phyloP scores from a whole-genome alignment of 1,140 invertebrate genomes.

The Philotrypesis tridentata region DNA sequence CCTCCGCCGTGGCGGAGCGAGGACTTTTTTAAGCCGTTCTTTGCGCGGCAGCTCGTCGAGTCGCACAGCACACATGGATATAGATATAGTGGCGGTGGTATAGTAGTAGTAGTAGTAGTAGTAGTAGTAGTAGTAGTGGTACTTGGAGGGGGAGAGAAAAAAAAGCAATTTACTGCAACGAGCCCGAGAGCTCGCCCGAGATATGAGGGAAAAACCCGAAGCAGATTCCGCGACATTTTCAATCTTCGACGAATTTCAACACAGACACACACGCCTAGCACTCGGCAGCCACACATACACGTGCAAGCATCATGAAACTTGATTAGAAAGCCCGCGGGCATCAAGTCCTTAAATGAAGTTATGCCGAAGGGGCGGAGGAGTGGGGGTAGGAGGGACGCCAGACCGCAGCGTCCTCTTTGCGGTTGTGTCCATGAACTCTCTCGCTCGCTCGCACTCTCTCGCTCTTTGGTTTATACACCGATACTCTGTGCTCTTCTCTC shows the following conservation, averaged over 20 bases:
- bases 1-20: no score
- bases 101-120: no score
- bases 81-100: no score
- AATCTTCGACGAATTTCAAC: background rate
- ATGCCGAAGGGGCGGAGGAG: background rate
- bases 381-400: background rate
- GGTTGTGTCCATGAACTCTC: background rate
- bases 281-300: background rate
- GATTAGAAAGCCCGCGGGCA: constrained; percentile 12
- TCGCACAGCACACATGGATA: no score
- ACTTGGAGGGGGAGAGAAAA: background rate
- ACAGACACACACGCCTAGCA: background rate
- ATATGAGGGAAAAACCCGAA: background rate
- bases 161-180: background rate
- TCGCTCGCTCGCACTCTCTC: background rate
- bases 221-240: background rate
- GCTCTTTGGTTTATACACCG: constrained; percentile 29
- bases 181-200: background rate
- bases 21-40: background rate
- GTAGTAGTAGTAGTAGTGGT: no score
- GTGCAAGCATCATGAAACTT: background rate
- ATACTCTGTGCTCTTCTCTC: background rate
- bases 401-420: background rate
- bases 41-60: background rate
- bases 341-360: constrained; percentile 21